A percentile compares a stretch with the other conserved stretches of the same genome.
Conservation (phyloP, 1,140 invertebrate genomes). For the Caligus rogercresseyi region DNA sequence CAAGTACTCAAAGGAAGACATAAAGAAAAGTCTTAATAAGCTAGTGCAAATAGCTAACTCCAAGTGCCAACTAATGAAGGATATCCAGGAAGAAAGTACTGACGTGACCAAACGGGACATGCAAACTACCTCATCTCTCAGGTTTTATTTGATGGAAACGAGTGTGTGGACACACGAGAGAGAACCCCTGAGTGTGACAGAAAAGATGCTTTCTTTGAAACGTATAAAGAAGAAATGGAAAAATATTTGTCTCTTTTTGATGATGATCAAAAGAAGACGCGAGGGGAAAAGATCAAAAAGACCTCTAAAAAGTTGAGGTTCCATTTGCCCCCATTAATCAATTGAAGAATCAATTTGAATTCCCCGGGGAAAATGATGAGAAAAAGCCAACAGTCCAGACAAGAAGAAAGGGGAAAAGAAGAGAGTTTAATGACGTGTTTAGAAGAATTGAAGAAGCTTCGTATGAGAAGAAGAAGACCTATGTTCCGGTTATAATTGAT, state of each 20-base stretch:
- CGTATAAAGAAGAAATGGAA: slow-evolving; percentile 11
- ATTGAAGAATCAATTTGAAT: slow-evolving; percentile 2
- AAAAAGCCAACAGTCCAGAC: background rate
- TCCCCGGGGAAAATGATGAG: background rate
- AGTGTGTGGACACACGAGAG: background rate
- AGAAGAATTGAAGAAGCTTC: background rate
- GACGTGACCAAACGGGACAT: background rate
- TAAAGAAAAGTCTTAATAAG: background rate
- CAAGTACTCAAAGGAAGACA: background rate
- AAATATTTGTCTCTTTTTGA: background rate
- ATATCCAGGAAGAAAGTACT: background rate
- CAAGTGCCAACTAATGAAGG: background rate
- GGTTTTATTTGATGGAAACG: slow-evolving; percentile 4
- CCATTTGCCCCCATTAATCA: background rate
- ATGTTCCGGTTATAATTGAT: slow-evolving; percentile 8
- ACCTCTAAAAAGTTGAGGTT: background rate
- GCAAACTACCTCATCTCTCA: slow-evolving; percentile 7
- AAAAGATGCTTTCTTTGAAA: background rate
- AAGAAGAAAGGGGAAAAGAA: background rate
- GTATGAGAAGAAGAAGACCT: background rate
- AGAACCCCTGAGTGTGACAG: background rate
- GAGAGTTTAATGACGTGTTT: background rate
- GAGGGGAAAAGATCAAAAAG: background rate
- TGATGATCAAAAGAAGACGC: background rate
- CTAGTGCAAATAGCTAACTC: background rate